phyloP scores from a whole-genome alignment of 2,797 vertebrate species.

The Sciaenops ocellatus region DNA sequence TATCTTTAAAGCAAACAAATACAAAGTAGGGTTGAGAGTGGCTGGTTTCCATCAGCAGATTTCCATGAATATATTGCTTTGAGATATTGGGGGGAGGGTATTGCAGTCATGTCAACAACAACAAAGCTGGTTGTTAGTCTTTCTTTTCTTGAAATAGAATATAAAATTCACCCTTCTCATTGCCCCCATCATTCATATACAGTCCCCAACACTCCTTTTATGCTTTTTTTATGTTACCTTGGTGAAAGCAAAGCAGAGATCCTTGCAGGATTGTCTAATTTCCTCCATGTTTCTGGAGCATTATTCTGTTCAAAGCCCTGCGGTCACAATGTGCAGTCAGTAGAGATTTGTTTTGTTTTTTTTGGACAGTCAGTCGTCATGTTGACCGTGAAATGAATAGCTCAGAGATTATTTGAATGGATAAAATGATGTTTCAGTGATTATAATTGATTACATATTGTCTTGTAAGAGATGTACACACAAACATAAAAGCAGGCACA shows the following conservation, averaged over 20 bases:
- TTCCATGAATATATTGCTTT: constrained; percentile 2
- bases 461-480: background rate
- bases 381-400: constrained; percentile 20
- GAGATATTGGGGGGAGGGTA: background rate
- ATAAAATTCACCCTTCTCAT: background rate
- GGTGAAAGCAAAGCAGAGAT: constrained; percentile 50
- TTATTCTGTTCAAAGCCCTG: constrained; percentile 44
- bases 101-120: background rate
- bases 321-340: constrained; percentile 35
- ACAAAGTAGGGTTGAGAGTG: background rate
- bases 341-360: constrained; percentile 26
- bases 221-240: constrained; percentile 30
- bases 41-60: background rate
- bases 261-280: constrained; percentile 58
- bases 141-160: background rate
- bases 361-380: constrained; percentile 13
- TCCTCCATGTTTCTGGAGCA: constrained; percentile 49
- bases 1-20: constrained; percentile 13
- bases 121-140: no score
- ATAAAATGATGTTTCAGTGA: background rate
- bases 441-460: background rate
- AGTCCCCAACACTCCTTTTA: background rate
- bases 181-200: background rate
- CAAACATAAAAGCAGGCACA: background rate
- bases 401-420: no score